Evolutionary conservation across 1,140 invertebrate species (phyloP).

Genomic region (Hyphantria cunea): DNA sequence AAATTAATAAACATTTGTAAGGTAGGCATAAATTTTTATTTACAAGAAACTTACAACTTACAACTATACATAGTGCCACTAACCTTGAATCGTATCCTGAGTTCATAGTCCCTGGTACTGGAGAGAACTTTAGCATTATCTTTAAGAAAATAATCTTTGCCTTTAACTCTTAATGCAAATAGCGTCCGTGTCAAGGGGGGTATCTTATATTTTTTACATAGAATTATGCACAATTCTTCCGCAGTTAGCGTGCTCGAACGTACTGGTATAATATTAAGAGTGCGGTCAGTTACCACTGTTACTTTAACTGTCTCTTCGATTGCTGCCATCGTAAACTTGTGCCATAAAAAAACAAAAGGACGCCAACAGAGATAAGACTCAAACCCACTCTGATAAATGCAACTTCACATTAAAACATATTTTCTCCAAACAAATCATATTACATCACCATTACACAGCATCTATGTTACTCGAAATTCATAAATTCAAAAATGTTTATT

Average conservation of each 20-base stretch:
- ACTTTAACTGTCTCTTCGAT: conserved; percentile 65
- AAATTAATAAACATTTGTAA: not conserved
- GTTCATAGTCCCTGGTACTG: conserved; percentile 84
- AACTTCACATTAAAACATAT: conserved; percentile 36
- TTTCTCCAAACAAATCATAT: conserved; percentile 47
- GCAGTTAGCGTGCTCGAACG: conserved; percentile 66
- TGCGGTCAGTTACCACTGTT: conserved; percentile 61
- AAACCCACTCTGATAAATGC: conserved; percentile 45
- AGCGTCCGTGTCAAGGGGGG: conserved; percentile 88
- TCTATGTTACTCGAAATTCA: conserved; percentile 9
- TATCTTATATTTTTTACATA: conserved; percentile 87
- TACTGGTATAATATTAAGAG: conserved; percentile 54
- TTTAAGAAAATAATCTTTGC: conserved; percentile 85
- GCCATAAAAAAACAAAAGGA: conserved; percentile 65
- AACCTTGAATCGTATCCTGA: conserved; percentile 90
- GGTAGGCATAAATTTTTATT: not conserved
- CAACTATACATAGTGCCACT: too few species aligned
- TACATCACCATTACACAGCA: conserved; percentile 33
- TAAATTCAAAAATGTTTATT: conserved; percentile 33
- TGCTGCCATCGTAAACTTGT: conserved; percentile 66
- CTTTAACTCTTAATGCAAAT: conserved; percentile 86
- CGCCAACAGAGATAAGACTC: conserved; percentile 57
- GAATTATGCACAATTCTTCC: conserved; percentile 88
- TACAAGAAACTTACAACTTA: too few species aligned
- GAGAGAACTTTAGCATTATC: conserved; percentile 81